Evolutionary conservation across 2,797 vertebrate genomes (phyloP), one percentile per base, ranked within the genome.

Genomic region (Sebastes matsubarae): DNA sequence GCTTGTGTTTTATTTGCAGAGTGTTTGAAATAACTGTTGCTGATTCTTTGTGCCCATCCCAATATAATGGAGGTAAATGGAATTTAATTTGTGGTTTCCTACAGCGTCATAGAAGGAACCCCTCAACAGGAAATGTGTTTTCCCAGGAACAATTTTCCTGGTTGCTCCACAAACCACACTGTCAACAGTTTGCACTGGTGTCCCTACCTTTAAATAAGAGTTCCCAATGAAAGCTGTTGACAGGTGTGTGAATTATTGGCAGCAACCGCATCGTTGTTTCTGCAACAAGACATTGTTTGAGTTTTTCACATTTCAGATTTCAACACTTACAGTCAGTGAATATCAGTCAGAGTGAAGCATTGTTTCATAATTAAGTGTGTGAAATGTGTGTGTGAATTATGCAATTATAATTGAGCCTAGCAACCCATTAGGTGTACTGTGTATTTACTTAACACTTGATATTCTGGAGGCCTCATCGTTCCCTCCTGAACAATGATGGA

Each of bases 401-500:
- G 12, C 69, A 80, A 59, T 81, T 55, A 81, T 22, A 75, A n/a
- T 66, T 18, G 30, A 83, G 71, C 24, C 50, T 0, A 65, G 67
- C 18, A 72, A 32, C 55, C 20, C 70, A 80, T 78, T 68, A 71
- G 22, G n/a, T 67, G 69, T 50, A 32, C 65, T 20, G 32, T 70
- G 64, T 76, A 71, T 75, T 71, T 83, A 77, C 54, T 70, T 50
- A 50, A 73, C 69, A 65, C 60, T 75, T 82, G 6, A 66, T 66
- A 69, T 80, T 73, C 46, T 14, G 55, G 3, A 25, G 60, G 34
- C 22, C 25, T n/a, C 6, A 46, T 50, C 16, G 5, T 66, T 34
- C 60, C 25, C 63, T 67, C 22, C 68, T 42, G 64, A 81, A 36
- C 55, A 34, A 12, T 3, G 2, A 36, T n/a, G 32, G n/a, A 65